Base-by-base conservation (phyloP, 2,113 vertebrate genomes). In the Chauna torquata region DNA sequence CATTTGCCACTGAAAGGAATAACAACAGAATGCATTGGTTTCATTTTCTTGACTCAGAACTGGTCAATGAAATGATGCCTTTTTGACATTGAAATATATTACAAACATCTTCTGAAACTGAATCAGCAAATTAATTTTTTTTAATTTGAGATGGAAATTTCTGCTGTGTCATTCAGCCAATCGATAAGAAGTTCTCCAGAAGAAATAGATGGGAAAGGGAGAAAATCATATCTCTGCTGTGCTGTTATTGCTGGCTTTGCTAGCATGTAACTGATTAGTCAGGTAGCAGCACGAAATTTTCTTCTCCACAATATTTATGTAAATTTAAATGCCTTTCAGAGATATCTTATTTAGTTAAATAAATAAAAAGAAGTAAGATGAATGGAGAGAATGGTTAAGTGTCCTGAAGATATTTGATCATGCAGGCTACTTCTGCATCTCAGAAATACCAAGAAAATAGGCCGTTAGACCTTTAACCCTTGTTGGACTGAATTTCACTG, bases 111-210 rank as follows among this genome's bases (percentile, higher is more conserved):
- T 40, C 38, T 74, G 50, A 90, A 91, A 90, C 58, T 50, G 82
- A 87, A 85, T 91, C 78, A 91, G 74, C 78, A 88, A 94, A 92
- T 88, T 2, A 27, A 27, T 77, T 55, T 68, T 72, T 70, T 94
- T 79, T 5, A 86, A 90, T 93, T 93, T 92, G 79, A 94, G 90
- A 97, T 82, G 78, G 66, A 93, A 94, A 96, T 93, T 92, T 91
- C 81, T 96, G 92, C 93, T 91, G 57, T 66, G 32, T 92, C 85
- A 87, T 77, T 87, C 45, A 83, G 58, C 45, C 59, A 47, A 91
- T 90, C 71, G 2, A 93, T 96, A 74, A 62, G n/a, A 85, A 84
- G 12, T n/a, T 88, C 68, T 38, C n/a, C 71, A 78, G 70, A 86
- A 89, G 47, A 24, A 80, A 58, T 42, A 55, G 72, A 40, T 49